Percentiles rank a stretch among this genome's conserved stretches.
These are phyloP conservation scores for Ectemnius cavifrons DNA, from an alignment of 2,888 invertebrate genomes.

Conservation along the genomic window DNA sequence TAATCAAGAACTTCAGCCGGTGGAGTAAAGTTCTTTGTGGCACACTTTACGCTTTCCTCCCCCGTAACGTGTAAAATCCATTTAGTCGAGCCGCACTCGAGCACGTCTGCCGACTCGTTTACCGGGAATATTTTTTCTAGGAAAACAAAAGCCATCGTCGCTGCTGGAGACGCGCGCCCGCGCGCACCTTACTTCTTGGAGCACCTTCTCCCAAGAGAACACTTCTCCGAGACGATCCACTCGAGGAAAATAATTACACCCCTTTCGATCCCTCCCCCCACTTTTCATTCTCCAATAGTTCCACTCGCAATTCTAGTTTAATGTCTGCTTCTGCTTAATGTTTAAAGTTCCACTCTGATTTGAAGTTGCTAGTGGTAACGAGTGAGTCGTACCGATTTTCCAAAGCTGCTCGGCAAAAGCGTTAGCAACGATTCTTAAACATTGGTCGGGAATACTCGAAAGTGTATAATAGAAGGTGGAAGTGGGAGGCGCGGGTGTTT, in stretches of 20 bases:
- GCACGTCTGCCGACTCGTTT: not conserved
- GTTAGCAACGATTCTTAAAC: slow-evolving; percentile 55
- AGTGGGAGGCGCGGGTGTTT: not conserved
- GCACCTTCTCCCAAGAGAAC: no score
- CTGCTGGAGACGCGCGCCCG: no score
- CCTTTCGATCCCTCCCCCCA: not conserved
- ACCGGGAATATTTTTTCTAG: slow-evolving; percentile 2
- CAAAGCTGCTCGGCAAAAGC: slow-evolving; percentile 47
- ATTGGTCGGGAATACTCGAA: slow-evolving; percentile 25
- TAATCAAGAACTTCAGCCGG: slow-evolving; percentile 1
- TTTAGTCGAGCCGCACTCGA: not conserved
- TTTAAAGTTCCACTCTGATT: not conserved
- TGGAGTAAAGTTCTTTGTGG: slow-evolving; percentile 2
- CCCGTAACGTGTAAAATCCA: slow-evolving; percentile 1
- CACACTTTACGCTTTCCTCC: slow-evolving; percentile 1
- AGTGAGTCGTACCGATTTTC: slow-evolving; percentile 28
- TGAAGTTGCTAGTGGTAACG: not conserved
- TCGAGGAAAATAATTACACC: no score
- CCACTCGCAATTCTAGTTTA: not conserved
- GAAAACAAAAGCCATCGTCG: not conserved
- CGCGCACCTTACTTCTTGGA: no score
- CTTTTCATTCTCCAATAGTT: not conserved
- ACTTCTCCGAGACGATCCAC: no score
- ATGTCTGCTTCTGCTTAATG: not conserved
- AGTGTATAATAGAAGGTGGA: slow-evolving; percentile 11